A percentile compares a stretch with the other conserved stretches of the same genome.
Evolutionary conservation across 2,888 invertebrate genomes (phyloP).

Genomic region (Suillia variegata): DNA sequence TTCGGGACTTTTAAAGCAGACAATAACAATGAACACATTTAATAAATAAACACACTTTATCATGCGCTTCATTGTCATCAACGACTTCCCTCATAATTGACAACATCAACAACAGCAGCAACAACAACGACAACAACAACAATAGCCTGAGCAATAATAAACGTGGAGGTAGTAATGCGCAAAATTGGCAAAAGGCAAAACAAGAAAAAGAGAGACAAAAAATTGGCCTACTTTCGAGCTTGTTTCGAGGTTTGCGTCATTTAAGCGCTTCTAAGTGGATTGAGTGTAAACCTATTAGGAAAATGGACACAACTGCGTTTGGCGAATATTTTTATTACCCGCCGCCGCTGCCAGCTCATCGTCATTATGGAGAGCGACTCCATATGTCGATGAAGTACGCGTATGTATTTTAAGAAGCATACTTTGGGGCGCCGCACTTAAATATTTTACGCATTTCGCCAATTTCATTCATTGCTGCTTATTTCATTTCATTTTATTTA

Average conservation of each 20-base stretch:
- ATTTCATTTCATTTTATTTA: no score
- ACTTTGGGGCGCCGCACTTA: slow-evolving; percentile 36
- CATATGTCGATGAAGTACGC: slow-evolving; percentile 8
- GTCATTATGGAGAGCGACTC: no score
- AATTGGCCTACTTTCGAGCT: not conserved
- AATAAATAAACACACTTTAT: not conserved
- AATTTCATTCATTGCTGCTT: not conserved
- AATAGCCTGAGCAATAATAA: not conserved
- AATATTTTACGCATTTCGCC: slow-evolving; percentile 45
- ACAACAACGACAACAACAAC: not conserved
- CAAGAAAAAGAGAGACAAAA: not conserved
- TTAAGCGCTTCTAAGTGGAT: slow-evolving; percentile 28
- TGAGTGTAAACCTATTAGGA: slow-evolving; percentile 50
- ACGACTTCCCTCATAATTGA: no score
- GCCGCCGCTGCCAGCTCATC: no score
- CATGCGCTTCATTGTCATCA: no score
- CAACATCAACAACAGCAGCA: not conserved
- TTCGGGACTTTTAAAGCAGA: no score
- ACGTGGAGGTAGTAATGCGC: no score
- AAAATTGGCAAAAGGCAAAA: no score
- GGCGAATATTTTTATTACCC: no score
- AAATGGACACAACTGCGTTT: slow-evolving; percentile 33
- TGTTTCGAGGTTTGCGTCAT: not conserved
- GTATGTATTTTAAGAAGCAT: slow-evolving; percentile 37
- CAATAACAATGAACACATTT: no score